Evolutionary conservation across 2,888 invertebrate genomes (phyloP), one percentile per base, ranked within the genome.

Genomic region (Ennomos fuscantarius): DNA sequence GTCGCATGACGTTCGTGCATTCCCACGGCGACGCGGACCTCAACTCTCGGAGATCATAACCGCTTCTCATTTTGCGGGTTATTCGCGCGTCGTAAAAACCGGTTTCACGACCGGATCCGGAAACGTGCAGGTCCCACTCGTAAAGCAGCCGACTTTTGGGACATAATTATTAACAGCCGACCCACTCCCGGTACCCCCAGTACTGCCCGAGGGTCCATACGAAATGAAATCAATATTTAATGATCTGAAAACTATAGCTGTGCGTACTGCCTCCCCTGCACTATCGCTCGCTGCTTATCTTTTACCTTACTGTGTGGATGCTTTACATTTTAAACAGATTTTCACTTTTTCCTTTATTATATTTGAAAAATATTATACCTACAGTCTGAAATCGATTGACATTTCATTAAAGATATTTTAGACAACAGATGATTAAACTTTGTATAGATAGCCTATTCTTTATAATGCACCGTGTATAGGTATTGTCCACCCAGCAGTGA

Each of bases 131-230:
- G 40, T 52, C 39, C 39, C 39, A 33, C 48, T 54, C 56, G 50
- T 50, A 43, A 57, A 60, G 52, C 51, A 52, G 31, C 24, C 47
- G 44, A 55, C 45, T 37, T 49, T 52, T 49, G 47, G 12, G 44
- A 43, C 59, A 57, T 62, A 49, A 57, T 53, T 55, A 55, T 53
- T 49, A 46, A 57, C 50, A 56, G 37, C 39, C 55, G 44, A 32
- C 31, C 48, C 43, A n/a, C n/a, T 50, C 46, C 41, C 55, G 11
- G n/a, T n/a, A n/a, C 41, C 8, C 11, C 34, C 39, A 11, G 24
- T 13, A 15, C 45, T 8, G 34, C 12, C 11, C 8, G 15, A 41
- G 34, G 3, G 10, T 12, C 24, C 41, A 36, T 42, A 13, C 43
- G 13, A 39, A 44, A 44, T 24, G 10, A 34, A 55, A 55, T 55